These are phyloP conservation scores for Manis javanica DNA, from an alignment of 2,797 vertebrate genomes.

Conservation along the genomic window DNA sequence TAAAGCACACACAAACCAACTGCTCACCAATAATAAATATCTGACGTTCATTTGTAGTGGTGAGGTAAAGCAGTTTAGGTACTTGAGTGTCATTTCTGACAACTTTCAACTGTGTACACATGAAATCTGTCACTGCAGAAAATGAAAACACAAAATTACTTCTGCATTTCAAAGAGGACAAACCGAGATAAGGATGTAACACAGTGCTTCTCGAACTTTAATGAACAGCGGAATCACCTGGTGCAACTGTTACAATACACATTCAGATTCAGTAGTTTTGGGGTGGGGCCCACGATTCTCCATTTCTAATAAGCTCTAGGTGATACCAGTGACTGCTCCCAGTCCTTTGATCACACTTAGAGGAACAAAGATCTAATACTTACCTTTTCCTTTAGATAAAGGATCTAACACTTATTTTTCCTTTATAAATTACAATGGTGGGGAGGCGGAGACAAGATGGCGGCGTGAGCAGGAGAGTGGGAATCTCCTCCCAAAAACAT, in stretches of 20 bases:
- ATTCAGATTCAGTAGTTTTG: slow-evolving; percentile 12
- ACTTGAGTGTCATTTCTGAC: slow-evolving; percentile 85
- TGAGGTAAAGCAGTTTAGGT: slow-evolving; percentile 90
- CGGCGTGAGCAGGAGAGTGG: too few species aligned
- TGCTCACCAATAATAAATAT: slow-evolving; percentile 92
- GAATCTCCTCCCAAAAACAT: too few species aligned
- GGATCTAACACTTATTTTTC: background rate
- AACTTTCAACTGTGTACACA: slow-evolving; percentile 96
- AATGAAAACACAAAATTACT: slow-evolving; percentile 58
- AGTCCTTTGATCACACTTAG: background rate
- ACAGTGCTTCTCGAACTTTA: slow-evolving; percentile 30
- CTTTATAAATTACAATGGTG: slow-evolving; percentile 4
- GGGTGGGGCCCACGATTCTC: background rate
- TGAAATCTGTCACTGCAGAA: slow-evolving; percentile 89
- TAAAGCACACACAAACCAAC: slow-evolving; percentile 50
- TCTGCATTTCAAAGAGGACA: slow-evolving; percentile 40
- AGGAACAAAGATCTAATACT: background rate
- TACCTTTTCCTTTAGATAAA: background rate
- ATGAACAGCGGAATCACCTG: background rate
- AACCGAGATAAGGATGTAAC: background rate
- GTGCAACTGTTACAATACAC: background rate
- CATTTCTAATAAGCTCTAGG: background rate
- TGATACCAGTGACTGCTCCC: background rate
- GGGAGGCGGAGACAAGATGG: too few species aligned
- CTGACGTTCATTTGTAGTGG: slow-evolving; percentile 94